These are phyloP conservation scores for Ophonus ardosiacus DNA, from an alignment of 2,888 invertebrate genomes.

Conservation along the genomic window DNA sequence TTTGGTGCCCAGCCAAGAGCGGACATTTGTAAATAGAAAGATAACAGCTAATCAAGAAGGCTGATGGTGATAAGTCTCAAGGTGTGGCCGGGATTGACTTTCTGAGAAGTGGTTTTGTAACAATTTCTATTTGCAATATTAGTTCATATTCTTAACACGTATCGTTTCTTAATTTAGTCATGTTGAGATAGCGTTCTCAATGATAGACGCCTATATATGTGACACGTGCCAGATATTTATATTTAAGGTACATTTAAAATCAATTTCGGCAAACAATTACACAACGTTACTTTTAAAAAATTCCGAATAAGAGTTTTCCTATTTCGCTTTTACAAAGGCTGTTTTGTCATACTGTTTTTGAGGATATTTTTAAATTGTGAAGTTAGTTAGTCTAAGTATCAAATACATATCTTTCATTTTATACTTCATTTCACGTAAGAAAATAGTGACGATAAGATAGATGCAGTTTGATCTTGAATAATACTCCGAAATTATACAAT, in stretches of 20 bases:
- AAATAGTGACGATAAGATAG: too few relatives aligned
- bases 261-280: too few relatives aligned
- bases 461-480: too few relatives aligned
- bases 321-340: too few relatives aligned
- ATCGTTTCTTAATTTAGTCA: slow-evolving; percentile 8
- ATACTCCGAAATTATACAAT: too few relatives aligned
- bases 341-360: too few relatives aligned
- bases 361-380: too few relatives aligned
- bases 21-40: slow-evolving; percentile 4
- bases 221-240: background rate
- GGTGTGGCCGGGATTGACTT: slow-evolving; percentile 12
- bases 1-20: background rate
- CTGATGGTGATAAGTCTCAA: slow-evolving; percentile 22
- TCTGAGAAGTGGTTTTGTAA: slow-evolving; percentile 35
- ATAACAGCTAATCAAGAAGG: slow-evolving; percentile 42
- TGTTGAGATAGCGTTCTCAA: background rate
- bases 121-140: slow-evolving; percentile 29
- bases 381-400: too few relatives aligned
- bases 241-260: background rate
- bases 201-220: background rate
- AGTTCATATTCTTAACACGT: slow-evolving; percentile 5
- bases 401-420: too few relatives aligned
- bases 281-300: too few relatives aligned
- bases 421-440: too few relatives aligned
- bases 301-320: too few relatives aligned